Evolutionary conservation across 2,113 vertebrate genomes (phyloP).

Genomic region (Mesembrinibis cayennensis): DNA sequence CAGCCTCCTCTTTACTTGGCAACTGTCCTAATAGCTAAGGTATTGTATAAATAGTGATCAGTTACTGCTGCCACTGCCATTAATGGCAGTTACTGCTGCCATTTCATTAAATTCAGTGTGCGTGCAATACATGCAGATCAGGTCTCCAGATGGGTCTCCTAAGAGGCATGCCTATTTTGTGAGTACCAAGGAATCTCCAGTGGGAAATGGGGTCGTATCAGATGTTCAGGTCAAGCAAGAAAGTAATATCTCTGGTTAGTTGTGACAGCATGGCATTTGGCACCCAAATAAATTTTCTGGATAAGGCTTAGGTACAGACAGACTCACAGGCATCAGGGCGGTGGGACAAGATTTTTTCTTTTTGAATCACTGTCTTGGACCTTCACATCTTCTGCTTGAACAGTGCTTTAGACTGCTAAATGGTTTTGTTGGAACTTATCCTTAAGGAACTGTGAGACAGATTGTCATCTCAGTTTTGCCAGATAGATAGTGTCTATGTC

Average conservation of each 20-base stretch:
- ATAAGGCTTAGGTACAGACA: background rate
- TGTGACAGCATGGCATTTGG: background rate
- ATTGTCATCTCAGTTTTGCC: background rate
- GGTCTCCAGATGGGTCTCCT: background rate
- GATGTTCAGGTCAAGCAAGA: background rate
- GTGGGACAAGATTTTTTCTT: background rate
- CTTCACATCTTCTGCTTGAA: background rate
- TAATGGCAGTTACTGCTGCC: background rate
- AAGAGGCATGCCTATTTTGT: background rate
- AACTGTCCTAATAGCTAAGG: background rate
- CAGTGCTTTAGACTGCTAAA: background rate
- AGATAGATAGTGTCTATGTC: background rate
- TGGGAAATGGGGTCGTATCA: background rate
- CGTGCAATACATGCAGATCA: background rate
- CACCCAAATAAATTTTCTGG: background rate
- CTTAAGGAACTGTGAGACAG: background rate
- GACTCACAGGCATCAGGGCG: background rate
- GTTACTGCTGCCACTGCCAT: background rate
- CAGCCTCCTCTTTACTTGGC: slow-evolving; percentile 3
- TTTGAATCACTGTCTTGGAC: background rate
- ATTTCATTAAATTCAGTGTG: background rate
- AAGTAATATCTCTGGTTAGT: background rate
- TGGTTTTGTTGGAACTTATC: background rate
- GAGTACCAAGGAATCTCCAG: background rate
- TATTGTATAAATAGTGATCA: background rate